These are phyloP conservation scores for Tipula vernalis DNA, from an alignment of 2,888 invertebrate genomes.

Conservation along the genomic window DNA sequence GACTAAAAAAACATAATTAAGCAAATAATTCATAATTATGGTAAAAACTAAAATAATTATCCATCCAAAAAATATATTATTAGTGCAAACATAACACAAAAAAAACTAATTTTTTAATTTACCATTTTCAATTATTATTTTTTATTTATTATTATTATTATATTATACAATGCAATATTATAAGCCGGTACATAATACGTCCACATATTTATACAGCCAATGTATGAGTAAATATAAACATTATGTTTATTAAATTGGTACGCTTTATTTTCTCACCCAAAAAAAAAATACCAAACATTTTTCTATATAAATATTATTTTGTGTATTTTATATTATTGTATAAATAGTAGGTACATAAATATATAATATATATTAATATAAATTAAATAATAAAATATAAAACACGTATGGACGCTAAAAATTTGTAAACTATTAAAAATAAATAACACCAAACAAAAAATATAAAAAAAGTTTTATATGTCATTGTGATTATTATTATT, in stretches of 20 bases:
- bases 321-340: background rate
- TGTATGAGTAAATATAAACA: background rate
- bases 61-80: background rate
- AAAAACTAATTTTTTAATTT: background rate
- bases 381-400: background rate
- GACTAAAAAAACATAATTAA: background rate
- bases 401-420: background rate
- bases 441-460: background rate
- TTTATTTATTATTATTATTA: background rate
- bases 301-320: background rate
- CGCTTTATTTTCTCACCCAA: background rate
- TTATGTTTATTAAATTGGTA: background rate
- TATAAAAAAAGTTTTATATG: background rate
- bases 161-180: background rate
- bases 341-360: no score
- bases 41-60: background rate
- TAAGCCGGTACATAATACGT: background rate
- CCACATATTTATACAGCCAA: background rate
- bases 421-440: background rate
- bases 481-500: background rate
- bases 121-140: background rate
- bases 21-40: background rate
- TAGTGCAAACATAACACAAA: background rate
- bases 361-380: background rate
- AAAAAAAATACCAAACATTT: background rate